Evolutionary conservation across 1,140 invertebrate genomes (phyloP).

Genomic region (Euura saliciscinereae): DNA sequence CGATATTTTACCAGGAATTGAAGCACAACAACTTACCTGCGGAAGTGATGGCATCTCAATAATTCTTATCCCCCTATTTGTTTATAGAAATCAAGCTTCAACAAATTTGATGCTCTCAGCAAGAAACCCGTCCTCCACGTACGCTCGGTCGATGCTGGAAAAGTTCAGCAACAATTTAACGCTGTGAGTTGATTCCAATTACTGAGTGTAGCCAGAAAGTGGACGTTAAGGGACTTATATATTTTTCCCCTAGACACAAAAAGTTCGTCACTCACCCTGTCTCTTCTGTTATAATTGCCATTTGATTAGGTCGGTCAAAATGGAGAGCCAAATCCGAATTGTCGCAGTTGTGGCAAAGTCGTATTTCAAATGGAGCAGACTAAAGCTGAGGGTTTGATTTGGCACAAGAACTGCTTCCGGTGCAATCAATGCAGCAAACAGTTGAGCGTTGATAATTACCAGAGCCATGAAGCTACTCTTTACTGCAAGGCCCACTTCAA

Average conservation of each 20-base stretch:
- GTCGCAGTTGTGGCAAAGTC: constrained; percentile 81
- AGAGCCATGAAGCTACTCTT: constrained; percentile 84
- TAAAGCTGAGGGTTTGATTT: constrained; percentile 83
- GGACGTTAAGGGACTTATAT: neutral
- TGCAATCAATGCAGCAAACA: constrained; percentile 89
- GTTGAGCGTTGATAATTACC: constrained; percentile 87
- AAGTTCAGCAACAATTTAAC: constrained; percentile 73
- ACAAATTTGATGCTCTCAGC: constrained; percentile 74
- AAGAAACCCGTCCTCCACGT: constrained; percentile 74
- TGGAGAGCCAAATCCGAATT: constrained; percentile 65
- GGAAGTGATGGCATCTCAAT: too few species aligned
- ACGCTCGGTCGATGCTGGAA: constrained; percentile 68
- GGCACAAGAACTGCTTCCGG: constrained; percentile 92
- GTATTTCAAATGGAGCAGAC: constrained; percentile 95
- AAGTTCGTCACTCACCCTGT: too few species aligned
- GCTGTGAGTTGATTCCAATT: constrained; percentile 57
- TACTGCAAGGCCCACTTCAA: constrained; percentile 96
- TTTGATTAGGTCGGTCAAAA: constrained; percentile 50
- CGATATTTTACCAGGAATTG: too few species aligned
- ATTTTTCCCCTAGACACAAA: too few species aligned
- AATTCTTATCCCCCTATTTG: constrained; percentile 16
- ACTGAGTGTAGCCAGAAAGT: neutral
- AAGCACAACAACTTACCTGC: too few species aligned
- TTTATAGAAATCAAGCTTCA: constrained; percentile 79
- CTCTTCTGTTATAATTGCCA: too few species aligned